Conservation (phyloP, 1,140 invertebrate species). For the Anagrus nilaparvatae region DNA sequence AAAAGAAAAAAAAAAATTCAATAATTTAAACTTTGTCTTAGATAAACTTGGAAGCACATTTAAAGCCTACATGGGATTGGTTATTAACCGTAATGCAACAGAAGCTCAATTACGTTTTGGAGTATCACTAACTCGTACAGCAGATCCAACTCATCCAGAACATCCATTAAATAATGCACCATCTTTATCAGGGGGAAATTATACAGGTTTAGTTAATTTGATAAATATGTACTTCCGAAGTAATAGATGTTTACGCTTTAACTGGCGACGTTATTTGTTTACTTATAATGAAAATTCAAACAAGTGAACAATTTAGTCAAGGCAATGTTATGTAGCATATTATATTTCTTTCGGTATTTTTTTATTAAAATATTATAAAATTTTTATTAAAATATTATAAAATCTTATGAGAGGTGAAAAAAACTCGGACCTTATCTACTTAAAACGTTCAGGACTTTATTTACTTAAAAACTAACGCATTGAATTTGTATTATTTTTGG, state of each 20-base stretch:
- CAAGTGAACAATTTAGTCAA: constrained; percentile 40
- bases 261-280: constrained; percentile 45
- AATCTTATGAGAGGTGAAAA: too few relatives aligned
- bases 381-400: neutral
- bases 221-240: constrained; percentile 48
- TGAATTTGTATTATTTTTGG: constrained; percentile 72
- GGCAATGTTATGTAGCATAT: constrained; percentile 36
- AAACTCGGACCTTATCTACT: too few relatives aligned
- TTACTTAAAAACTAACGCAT: too few relatives aligned
- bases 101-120: constrained; percentile 95
- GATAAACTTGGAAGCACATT: constrained; percentile 73
- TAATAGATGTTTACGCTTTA: constrained; percentile 55
- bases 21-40: constrained; percentile 36
- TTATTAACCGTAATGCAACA: constrained; percentile 91
- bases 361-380: too few relatives aligned
- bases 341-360: too few relatives aligned
- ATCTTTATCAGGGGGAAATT: constrained; percentile 33
- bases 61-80: constrained; percentile 97
- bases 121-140: constrained; percentile 74
- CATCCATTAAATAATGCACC: constrained; percentile 47
- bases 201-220: constrained; percentile 34
- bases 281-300: constrained; percentile 46
- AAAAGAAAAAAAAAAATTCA: constrained; percentile 1
- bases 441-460: too few relatives aligned
- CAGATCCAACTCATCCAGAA: constrained; percentile 53